Percentiles rank a stretch among this genome's conserved stretches.
Conservation (phyloP, 2,113 vertebrate genomes). For the Chascanopsetta lugubris region DNA sequence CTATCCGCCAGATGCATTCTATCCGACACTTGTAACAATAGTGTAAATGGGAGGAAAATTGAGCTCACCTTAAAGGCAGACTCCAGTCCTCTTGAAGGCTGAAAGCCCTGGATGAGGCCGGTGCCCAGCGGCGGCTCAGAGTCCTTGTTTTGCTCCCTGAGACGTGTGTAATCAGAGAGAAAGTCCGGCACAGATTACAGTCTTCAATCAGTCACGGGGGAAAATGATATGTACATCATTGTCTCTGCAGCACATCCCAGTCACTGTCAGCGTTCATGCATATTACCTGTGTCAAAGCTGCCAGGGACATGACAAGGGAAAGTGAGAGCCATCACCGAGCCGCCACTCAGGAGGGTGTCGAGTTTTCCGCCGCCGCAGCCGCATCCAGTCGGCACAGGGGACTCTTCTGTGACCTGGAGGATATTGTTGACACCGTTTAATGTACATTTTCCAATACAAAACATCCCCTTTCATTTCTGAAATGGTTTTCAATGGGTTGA, state of each 20-base stretch:
- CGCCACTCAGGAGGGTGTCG: conserved; percentile 72
- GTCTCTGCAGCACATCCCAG: conserved; percentile 74
- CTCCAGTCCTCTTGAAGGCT: conserved; percentile 81
- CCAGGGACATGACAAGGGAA: conserved; percentile 79
- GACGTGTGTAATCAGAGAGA: conserved; percentile 84
- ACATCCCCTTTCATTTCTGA: conserved; percentile 66
- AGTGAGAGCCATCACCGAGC: conserved; percentile 77
- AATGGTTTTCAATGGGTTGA: conserved; percentile 71
- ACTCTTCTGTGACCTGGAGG: conserved; percentile 71
- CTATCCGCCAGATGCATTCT: conserved; percentile 70
- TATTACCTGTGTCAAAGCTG: conserved; percentile 85
- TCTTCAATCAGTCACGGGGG: conserved; percentile 85
- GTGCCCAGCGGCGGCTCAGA: conserved; percentile 77
- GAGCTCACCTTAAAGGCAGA: conserved; percentile 82
- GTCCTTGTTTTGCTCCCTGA: conserved; percentile 82
- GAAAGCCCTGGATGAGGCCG: conserved; percentile 82
- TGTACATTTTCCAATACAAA: conserved; percentile 78
- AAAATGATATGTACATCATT: conserved; percentile 87
- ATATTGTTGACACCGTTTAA: conserved; percentile 79
- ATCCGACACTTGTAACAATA: conserved; percentile 80
- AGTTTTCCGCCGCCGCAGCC: conserved; percentile 59
- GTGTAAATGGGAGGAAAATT: conserved; percentile 84
- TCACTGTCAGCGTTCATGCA: conserved; percentile 77
- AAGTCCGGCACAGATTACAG: conserved; percentile 85
- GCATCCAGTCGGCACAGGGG: conserved; percentile 73